Percentiles rank a stretch among this genome's conserved stretches.
phyloP scores from a whole-genome alignment of 2,797 vertebrate species.

The Petrocephalus sullivani region DNA sequence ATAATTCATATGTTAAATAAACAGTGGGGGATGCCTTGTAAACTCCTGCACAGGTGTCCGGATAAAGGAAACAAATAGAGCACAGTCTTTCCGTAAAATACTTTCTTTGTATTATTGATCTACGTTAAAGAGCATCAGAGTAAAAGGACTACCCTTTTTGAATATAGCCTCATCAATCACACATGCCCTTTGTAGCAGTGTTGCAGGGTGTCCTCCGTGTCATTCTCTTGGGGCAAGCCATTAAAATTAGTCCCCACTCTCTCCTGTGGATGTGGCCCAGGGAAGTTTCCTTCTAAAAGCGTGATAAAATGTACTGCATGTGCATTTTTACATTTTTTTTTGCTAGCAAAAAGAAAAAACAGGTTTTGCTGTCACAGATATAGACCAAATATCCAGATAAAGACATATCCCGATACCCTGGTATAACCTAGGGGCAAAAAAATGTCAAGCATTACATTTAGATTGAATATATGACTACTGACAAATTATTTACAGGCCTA shows the following conservation, averaged over 20 bases:
- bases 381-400: not conserved
- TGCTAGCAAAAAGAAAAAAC: not conserved
- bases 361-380: not conserved
- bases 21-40: slow-evolving; percentile 51
- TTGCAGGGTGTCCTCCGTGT: slow-evolving; percentile 40
- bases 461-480: not conserved
- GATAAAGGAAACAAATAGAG: slow-evolving; percentile 39
- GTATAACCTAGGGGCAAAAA: not conserved
- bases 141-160: slow-evolving; percentile 48
- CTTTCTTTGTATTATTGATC: slow-evolving; percentile 54
- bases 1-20: slow-evolving; percentile 72
- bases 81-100: slow-evolving; percentile 26
- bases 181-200: slow-evolving; percentile 38
- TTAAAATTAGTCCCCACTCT: slow-evolving; percentile 13
- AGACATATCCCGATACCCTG: not conserved
- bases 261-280: not conserved
- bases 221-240: slow-evolving; percentile 10
- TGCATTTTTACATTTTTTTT: not conserved
- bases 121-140: slow-evolving; percentile 50
- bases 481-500: not conserved
- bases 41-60: slow-evolving; percentile 46
- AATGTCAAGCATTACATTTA: not conserved
- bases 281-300: not conserved
- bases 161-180: slow-evolving; percentile 58
- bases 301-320: not conserved